phyloP scores from a whole-genome alignment of 2,888 invertebrate species.

The Plebejus anna region DNA sequence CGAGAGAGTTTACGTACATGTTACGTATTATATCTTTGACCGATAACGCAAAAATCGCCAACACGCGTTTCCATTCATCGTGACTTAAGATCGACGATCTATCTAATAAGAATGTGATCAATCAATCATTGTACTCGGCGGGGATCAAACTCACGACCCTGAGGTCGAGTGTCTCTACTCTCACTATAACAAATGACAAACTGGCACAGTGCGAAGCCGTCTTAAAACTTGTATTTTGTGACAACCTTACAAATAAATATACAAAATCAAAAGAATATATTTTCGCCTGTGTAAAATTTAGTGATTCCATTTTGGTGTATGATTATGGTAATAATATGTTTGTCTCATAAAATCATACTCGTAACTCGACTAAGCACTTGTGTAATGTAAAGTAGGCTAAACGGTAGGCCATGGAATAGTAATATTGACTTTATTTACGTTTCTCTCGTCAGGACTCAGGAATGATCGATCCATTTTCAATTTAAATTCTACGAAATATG shows the following conservation, averaged over 20 bases:
- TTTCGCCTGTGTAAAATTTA: too few relatives aligned
- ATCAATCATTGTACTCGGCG: constrained; percentile 5
- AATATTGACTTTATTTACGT: not conserved
- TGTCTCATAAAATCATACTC: not conserved
- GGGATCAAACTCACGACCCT: not conserved
- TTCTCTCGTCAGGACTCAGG: not conserved
- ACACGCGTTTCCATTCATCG: not conserved
- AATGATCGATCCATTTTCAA: not conserved
- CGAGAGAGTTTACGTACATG: not conserved
- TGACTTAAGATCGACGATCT: not conserved
- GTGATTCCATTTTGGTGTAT: not conserved
- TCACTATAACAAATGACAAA: not conserved
- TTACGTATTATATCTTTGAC: not conserved
- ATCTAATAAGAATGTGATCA: constrained; percentile 7
- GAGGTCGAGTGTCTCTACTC: not conserved
- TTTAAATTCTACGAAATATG: not conserved
- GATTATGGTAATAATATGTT: not conserved
- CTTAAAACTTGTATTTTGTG: not conserved
- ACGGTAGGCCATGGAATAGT: not conserved
- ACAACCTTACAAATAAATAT: not conserved
- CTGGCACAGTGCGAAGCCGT: not conserved
- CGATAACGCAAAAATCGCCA: not conserved
- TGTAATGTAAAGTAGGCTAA: not conserved
- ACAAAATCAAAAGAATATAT: too few relatives aligned
- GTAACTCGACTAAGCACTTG: not conserved